A percentile compares a stretch with the other conserved stretches of the same genome.
These are phyloP conservation scores for Sebastes glaucus DNA, from an alignment of 2,797 vertebrate genomes.

Conservation along the genomic window DNA sequence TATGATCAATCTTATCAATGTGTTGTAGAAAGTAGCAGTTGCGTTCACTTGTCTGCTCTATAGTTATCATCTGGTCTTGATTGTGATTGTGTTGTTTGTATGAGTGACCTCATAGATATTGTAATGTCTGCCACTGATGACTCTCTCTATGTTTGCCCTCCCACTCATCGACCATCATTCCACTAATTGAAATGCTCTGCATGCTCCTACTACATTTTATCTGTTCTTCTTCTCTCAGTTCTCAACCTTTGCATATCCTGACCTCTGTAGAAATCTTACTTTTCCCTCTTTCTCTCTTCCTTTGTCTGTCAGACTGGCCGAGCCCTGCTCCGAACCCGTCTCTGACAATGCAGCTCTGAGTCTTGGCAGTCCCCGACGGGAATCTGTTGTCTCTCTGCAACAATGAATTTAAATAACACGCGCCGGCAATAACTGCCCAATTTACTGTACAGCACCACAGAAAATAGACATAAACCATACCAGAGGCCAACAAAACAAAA, in stretches of 20 bases:
- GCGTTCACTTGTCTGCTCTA: background rate
- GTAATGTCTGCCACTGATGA: background rate
- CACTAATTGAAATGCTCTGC: background rate
- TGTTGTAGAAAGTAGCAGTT: background rate
- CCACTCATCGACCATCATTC: background rate
- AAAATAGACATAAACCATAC: slow-evolving; percentile 25
- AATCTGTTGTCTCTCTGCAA: slow-evolving; percentile 42
- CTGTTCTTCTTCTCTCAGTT: background rate
- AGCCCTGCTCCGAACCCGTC: slow-evolving; percentile 74
- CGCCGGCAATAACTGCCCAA: slow-evolving; percentile 6
- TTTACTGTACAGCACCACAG: background rate
- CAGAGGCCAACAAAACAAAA: background rate
- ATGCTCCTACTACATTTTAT: background rate
- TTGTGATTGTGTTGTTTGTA: background rate
- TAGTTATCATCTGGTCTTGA: background rate
- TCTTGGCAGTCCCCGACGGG: slow-evolving; percentile 16
- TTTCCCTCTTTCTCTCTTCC: background rate
- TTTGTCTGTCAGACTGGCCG: slow-evolving; percentile 73
- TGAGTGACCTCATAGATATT: background rate
- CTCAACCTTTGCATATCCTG: background rate
- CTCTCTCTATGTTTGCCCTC: background rate
- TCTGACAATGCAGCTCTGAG: slow-evolving; percentile 82
- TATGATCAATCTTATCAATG: background rate
- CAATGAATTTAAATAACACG: slow-evolving; percentile 49
- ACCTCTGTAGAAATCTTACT: background rate